Conservation (phyloP, 2,888 invertebrate genomes). For the Caenorhabditis sinica region DNA sequence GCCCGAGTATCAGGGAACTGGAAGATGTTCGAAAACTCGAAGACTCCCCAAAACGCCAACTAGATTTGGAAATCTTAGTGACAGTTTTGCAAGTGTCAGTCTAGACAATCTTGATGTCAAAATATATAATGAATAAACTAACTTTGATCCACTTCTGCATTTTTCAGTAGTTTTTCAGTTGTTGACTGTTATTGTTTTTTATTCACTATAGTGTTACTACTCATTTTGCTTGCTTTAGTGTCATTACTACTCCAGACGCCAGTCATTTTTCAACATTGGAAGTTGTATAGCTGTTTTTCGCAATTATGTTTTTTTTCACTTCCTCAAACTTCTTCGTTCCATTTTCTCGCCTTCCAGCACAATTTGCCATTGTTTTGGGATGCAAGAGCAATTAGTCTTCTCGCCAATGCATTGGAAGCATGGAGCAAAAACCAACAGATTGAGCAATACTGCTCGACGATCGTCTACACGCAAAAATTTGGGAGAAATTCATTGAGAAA, state of each 20-base stretch:
- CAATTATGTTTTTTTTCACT: slow-evolving; percentile 13
- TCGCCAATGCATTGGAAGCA: not conserved
- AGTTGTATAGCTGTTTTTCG: slow-evolving; percentile 19
- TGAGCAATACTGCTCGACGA: slow-evolving; percentile 13
- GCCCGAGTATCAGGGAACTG: no score
- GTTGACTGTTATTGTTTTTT: not conserved
- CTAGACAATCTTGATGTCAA: no score
- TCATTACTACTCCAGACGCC: not conserved
- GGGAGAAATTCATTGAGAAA: not conserved
- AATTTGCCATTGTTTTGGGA: slow-evolving; percentile 20
- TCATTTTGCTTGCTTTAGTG: not conserved
- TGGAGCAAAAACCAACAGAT: slow-evolving; percentile 24
- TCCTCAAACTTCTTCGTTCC: slow-evolving; percentile 9
- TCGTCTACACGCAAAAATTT: not conserved
- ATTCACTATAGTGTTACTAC: not conserved
- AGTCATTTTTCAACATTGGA: not conserved
- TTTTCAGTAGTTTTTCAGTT: not conserved
- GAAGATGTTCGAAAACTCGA: no score
- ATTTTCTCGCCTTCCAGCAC: not conserved
- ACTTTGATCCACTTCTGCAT: not conserved
- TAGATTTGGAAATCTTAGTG: no score
- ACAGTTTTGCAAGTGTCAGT: no score
- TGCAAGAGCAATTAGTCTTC: slow-evolving; percentile 25
- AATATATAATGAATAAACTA: no score
- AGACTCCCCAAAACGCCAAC: no score